Base-by-base conservation (phyloP, 2,888 invertebrate species). In the Eucriotettix oculatus region DNA sequence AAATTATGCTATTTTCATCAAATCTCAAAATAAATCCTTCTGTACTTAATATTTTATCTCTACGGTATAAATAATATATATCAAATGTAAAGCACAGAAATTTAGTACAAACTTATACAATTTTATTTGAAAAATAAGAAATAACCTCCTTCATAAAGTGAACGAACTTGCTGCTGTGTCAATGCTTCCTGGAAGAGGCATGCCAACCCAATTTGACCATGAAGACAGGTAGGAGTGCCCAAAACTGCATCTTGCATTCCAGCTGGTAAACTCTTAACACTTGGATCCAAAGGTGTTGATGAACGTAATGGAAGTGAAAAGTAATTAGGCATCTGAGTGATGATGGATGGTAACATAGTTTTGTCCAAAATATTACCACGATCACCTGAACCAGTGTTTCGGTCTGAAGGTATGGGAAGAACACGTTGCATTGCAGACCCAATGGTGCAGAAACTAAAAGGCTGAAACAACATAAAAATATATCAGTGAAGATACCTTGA, bases 181-280 rank as follows among this genome's bases (percentile, higher is more conserved):
- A 76, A 64, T 1, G 72, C 67, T 58, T 76, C 76, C 61, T 72
- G 72, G 63, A 81, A 79, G 14, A 82, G 68, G 56, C 77, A 70
- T 10, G 79, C 75, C 14, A 75, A 74, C 1, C 77, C 78, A 1
- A 82, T 65, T 66, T 79, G 79, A 7, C 81, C 82, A 54, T 72
- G 71, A 9, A 82, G 67, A 59, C 77, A 74, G 10, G 72, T 70
- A 44, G 76, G 74, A 53, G 73, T 72, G 0, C 82, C 82, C 69
- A 78, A 81, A 1, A 78, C 74, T 1, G 76, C 76, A 64, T 81
- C 79, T 68, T 80, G 78, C 71, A 75, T 74, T 41, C 79, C 79
- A 44, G 74, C 71, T 0, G 76, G 76, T 64, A 79, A 75, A 62
- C 75, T 74, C 65, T 76, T 76, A 1, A 79, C 76, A 66, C 77